These are phyloP conservation scores for Chionomys nivalis DNA, from an alignment of 2,113 vertebrate genomes.

Conservation along the genomic window DNA sequence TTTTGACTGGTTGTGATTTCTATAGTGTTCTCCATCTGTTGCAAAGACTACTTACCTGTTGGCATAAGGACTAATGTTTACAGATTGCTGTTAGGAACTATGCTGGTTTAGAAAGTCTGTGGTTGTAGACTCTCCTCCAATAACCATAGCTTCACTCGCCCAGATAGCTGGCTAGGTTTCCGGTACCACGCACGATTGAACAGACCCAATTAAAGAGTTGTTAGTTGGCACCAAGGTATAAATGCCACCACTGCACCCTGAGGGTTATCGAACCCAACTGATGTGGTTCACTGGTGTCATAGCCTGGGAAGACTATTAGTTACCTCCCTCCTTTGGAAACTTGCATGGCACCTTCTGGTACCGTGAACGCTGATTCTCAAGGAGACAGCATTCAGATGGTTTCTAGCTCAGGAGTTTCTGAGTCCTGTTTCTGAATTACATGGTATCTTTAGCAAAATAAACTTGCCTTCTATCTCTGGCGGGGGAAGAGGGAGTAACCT, in stretches of 20 bases:
- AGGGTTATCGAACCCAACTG: not conserved
- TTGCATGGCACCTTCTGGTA: not conserved
- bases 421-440: not conserved
- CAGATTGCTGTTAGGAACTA: not conserved
- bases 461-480: not conserved
- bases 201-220: not conserved
- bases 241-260: not conserved
- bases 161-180: not conserved
- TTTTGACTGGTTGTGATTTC: not conserved
- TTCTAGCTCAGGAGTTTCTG: not conserved
- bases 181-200: not conserved
- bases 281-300: not conserved
- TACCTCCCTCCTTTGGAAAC: not conserved
- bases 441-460: not conserved
- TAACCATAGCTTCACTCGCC: not conserved
- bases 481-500: fast-evolving
- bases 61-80: not conserved
- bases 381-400: not conserved
- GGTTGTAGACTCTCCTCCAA: not conserved
- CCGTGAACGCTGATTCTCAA: not conserved
- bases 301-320: not conserved
- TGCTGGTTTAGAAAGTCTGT: not conserved
- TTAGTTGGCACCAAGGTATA: not conserved
- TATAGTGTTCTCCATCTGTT: not conserved
- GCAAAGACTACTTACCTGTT: not conserved